Base-by-base conservation (phyloP, 2,888 invertebrate species). In the Pristionchus exspectatus region DNA sequence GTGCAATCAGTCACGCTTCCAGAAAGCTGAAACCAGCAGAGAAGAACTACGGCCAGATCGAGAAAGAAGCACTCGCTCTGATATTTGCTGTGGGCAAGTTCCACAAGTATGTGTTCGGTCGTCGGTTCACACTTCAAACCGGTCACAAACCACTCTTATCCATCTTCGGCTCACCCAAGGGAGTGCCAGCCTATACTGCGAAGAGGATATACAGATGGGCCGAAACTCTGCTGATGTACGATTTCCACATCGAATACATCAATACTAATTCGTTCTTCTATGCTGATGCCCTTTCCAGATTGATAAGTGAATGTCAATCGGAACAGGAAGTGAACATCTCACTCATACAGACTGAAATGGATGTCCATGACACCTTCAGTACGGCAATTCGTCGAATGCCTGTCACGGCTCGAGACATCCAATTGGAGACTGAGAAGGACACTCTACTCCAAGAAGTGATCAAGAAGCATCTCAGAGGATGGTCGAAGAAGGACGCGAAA, bases 1-100 rank as follows among this genome's bases (percentile, higher is more conserved):
- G 30, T 12, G 63, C 90, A 21, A 59, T 91, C n/a, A 38, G 38
- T 0, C 90, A 91, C 69, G 85, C 69, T 10, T 59, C 88, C 0
- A 33, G 87, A 38, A 38, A 38, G 38, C 38, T 38, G 38, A 38
- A 38, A 38, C 38, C 38, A 38, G 38, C 38, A 38, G 38, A 38
- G 38, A 38, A 5, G 5, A 38, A 38, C 38, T 38, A 38, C 38
- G 38, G 38, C 2, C 91, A 91, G 66, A 90, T 90, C 44, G 91
- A 90, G 86, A 90, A 91, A 74, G 91, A 91, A 74, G 90, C 83
- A 3, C 69, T 91, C 16, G 91, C 81, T 3, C 54, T 91, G n/a
- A 81, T 91, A 2, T 90, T 50, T 54, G 77, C 88, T 12, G 86
- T 90, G 2, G 50, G 81, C 18, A 90, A 90, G 83, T 90, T 74